Conservation (phyloP, 2,888 invertebrate genomes). For the Monochamus alternatus region DNA sequence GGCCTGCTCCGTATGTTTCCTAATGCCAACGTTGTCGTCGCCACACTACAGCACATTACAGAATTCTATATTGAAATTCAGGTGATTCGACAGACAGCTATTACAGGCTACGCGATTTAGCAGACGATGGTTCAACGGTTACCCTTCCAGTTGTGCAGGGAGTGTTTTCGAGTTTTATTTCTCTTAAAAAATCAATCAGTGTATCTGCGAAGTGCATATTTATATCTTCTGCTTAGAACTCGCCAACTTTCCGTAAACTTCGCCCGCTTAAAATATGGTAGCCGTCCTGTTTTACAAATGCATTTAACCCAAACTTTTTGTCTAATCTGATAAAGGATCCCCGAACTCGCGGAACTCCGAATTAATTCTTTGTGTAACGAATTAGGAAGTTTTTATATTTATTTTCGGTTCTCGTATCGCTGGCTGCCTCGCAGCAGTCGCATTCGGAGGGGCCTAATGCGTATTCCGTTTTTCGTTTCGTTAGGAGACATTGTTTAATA, state of each 20-base stretch:
- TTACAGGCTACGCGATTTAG: no score
- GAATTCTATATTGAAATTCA: no score
- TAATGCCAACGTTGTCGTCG: no score
- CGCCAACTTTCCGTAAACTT: constrained; percentile 11
- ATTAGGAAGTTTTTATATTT: constrained; percentile 54
- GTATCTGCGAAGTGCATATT: constrained; percentile 7
- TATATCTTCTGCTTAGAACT: background rate
- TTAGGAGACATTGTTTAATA: constrained; percentile 57
- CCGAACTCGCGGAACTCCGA: constrained; percentile 44
- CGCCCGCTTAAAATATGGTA: constrained; percentile 49
- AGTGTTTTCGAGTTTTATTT: background rate
- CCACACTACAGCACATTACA: no score
- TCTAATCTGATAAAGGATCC: constrained; percentile 54
- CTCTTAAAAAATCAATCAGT: background rate
- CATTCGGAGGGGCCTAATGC: constrained; percentile 32
- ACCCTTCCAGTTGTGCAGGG: no score
- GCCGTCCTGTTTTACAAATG: constrained; percentile 53
- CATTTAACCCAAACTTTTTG: constrained; percentile 51
- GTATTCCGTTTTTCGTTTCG: constrained; percentile 48
- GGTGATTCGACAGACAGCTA: no score
- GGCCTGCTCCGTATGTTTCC: no score
- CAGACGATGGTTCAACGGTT: no score
- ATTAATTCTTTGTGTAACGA: constrained; percentile 55
- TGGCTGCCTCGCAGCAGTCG: constrained; percentile 24
- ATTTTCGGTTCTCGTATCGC: constrained; percentile 50